Percentiles rank a stretch among this genome's conserved stretches.
phyloP scores from a whole-genome alignment of 1,140 invertebrate species.

The Drosophila sp. region DNA sequence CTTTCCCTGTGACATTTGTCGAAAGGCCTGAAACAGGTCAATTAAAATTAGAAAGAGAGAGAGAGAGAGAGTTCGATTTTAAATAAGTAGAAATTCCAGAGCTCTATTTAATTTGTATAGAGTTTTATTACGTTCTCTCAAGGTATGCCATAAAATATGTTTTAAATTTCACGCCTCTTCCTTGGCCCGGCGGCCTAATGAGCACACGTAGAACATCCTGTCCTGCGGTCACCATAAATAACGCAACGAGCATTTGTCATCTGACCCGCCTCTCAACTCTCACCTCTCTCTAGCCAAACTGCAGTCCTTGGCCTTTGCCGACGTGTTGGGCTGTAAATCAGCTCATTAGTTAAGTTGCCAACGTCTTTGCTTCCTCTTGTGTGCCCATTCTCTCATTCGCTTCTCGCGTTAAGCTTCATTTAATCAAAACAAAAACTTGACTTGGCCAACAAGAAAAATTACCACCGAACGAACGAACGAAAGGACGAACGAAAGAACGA shows the following conservation, averaged over 20 bases:
- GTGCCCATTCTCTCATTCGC: conserved; percentile 17
- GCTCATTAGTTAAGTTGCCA: conserved; percentile 80
- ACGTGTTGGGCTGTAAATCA: conserved; percentile 77
- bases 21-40: too few relatives aligned
- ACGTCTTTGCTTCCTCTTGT: conserved; percentile 28
- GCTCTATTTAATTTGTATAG: too few relatives aligned
- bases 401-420: conserved; percentile 78
- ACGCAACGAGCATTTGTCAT: conserved; percentile 76
- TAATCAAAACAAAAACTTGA: conserved; percentile 81
- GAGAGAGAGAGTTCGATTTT: too few relatives aligned
- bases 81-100: too few relatives aligned
- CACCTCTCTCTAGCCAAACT: conserved; percentile 26
- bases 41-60: too few relatives aligned
- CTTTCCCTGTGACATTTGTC: not conserved
- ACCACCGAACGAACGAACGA: conserved; percentile 1
- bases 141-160: conserved; percentile 32
- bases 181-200: conserved; percentile 54
- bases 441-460: conserved; percentile 64
- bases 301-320: conserved; percentile 64
- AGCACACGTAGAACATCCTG: conserved; percentile 73
- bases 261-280: conserved; percentile 39
- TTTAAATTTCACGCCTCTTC: conserved; percentile 25
- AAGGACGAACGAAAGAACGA: too few relatives aligned
- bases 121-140: not conserved
- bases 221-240: conserved; percentile 79